Conservation (phyloP, 2,888 invertebrate genomes). For the Creontiades dilutus region DNA sequence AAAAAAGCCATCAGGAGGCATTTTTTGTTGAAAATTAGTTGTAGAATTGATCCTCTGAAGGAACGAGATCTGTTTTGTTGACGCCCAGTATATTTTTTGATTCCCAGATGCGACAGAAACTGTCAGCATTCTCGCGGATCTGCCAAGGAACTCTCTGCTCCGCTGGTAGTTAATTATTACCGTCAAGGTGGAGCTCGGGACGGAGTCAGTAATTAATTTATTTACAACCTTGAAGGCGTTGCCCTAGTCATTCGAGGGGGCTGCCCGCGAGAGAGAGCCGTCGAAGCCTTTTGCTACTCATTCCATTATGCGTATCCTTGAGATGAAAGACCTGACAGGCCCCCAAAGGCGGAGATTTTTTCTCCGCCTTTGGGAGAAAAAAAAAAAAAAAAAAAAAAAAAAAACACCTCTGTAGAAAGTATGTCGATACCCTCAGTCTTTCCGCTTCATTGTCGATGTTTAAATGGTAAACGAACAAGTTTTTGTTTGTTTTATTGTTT, state of each 20-base stretch:
- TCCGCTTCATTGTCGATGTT: not conserved
- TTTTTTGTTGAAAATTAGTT: no score
- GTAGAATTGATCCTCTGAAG: no score
- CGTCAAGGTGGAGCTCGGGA: no score
- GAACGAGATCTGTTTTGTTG: no score
- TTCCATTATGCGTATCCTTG: slow-evolving; percentile 31
- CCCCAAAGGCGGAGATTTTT: not conserved
- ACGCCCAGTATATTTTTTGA: no score
- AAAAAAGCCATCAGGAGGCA: no score
- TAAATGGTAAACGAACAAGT: not conserved
- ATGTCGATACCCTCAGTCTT: slow-evolving; percentile 30
- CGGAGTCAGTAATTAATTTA: not conserved
- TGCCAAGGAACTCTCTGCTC: no score
- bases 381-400: no score
- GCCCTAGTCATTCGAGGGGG: not conserved
- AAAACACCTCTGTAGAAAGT: slow-evolving; percentile 10
- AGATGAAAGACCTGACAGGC: not conserved
- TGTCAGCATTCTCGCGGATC: no score
- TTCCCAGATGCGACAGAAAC: no score
- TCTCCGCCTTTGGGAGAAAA: no score
- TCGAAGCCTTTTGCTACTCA: not conserved
- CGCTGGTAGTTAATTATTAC: no score
- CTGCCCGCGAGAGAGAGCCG: not conserved
- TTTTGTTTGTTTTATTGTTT: not conserved
- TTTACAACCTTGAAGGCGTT: not conserved